Evolutionary conservation across 2,113 vertebrate species (phyloP), one percentile per base, ranked within the genome.

Genomic region (Proteles cristata): DNA sequence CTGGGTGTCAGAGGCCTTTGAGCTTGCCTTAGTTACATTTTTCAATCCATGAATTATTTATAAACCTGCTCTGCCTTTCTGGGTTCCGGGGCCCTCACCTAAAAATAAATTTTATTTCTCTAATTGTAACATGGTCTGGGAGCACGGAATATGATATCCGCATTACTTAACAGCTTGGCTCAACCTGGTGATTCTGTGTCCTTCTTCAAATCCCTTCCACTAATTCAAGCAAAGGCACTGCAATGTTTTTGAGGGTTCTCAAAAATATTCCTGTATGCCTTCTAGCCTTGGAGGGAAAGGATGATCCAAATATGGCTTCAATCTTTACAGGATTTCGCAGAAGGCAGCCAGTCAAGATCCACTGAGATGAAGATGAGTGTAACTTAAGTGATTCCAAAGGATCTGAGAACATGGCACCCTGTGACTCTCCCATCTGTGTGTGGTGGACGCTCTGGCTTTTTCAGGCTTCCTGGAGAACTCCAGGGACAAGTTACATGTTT

Each of bases 21-120:
- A 93, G n/a, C 23, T 83, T 45, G 25, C 28, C 23, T 73, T 73
- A 50, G 25, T 73, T 63, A 55, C 15, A 45, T n/a, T 11, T 45
- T 79, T 93, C 73, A 28, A 88, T 55, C 23, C 66, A 8, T 19
- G 23, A 84, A 28, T 61, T 35, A 61, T 68, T 83, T 88, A 96
- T 16, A 97, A 65, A 50, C 0, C 28, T 73, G 14, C 14, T 80
- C 86, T 7, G 43, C 48, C 14, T 63, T 76, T 84, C 21, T 69
- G 80, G 53, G 26, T 87, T 91, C 48, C 11, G 77, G 84, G 15
- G 6, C 8, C 17, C 33, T 93, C 83, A 58, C 69, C 4, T 79
- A 73, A 48, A 83, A 88, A 61, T 76, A 79, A 53, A 76, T 68
- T 94, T 89, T 68, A 73, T 80, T 97, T 86, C 28, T 87, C 74